phyloP scores from a whole-genome alignment of 2,888 invertebrate genomes.

The Rhagonycha fulva region DNA sequence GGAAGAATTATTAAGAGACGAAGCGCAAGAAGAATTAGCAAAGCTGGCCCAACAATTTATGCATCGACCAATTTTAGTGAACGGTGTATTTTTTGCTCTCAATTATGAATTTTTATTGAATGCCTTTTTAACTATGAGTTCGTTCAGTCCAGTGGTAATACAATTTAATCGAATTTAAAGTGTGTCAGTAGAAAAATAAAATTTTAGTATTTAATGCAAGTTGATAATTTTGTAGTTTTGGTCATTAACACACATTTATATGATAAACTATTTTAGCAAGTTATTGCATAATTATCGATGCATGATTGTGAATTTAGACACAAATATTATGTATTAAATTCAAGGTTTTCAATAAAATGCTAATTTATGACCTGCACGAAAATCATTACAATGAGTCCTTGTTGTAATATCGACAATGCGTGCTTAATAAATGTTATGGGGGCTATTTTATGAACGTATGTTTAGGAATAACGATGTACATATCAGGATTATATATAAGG shows the following conservation, averaged over 20 bases:
- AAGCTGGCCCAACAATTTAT: constrained; percentile 14
- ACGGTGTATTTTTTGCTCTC: constrained; percentile 1
- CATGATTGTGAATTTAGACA: neutral
- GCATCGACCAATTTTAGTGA: constrained; percentile 8
- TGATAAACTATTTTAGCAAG: neutral
- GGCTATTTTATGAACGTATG: constrained; percentile 34
- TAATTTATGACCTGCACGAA: constrained; percentile 12
- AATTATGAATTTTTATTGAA: constrained; percentile 8
- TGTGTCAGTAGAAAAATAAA: neutral
- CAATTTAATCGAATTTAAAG: constrained; percentile 23
- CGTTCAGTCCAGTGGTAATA: constrained; percentile 13
- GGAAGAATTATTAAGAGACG: constrained; percentile 16
- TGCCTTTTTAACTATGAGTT: constrained; percentile 9
- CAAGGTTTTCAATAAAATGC: neutral
- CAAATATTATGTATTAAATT: neutral
- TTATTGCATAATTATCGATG: neutral
- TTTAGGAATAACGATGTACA: constrained; percentile 34
- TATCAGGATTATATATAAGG: constrained; percentile 18
- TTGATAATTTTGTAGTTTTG: neutral
- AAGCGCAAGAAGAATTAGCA: constrained; percentile 15
- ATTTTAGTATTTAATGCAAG: neutral
- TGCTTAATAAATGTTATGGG: constrained; percentile 16
- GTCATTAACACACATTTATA: neutral
- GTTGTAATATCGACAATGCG: constrained; percentile 12
- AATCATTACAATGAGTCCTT: constrained; percentile 2